These are phyloP conservation scores for Leistus spinibarbis DNA, from an alignment of 2,888 invertebrate species.

Conservation along the genomic window DNA sequence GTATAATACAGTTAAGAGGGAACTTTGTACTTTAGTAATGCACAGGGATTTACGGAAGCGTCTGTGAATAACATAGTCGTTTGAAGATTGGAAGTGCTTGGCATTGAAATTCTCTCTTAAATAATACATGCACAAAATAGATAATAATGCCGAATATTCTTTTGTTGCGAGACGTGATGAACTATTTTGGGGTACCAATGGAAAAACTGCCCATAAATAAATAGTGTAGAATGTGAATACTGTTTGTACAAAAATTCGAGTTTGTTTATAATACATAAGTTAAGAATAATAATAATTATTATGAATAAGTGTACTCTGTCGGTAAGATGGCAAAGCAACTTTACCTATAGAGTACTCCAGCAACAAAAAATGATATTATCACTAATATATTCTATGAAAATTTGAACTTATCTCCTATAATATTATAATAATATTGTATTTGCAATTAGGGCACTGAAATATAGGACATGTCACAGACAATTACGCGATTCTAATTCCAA, in stretches of 20 bases:
- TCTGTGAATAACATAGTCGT: neutral
- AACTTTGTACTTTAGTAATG: neutral
- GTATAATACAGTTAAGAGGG: slow-evolving; percentile 11
- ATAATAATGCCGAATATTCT: neutral
- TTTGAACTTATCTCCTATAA: slow-evolving; percentile 30
- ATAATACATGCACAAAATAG: slow-evolving; percentile 26
- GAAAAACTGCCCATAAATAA: neutral
- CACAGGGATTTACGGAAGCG: neutral
- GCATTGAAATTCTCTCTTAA: neutral
- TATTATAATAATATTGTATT: too few species aligned
- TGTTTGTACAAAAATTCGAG: neutral
- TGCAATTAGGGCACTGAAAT: slow-evolving; percentile 28
- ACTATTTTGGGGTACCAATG: neutral
- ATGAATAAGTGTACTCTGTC: neutral
- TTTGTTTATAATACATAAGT: neutral
- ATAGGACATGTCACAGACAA: neutral
- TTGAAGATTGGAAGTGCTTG: too few species aligned
- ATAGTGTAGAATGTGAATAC: slow-evolving; percentile 4
- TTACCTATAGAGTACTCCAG: neutral
- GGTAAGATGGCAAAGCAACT: neutral
- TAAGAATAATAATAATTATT: neutral
- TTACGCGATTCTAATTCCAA: neutral
- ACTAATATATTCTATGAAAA: slow-evolving; percentile 32
- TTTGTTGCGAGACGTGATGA: neutral
- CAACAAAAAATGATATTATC: slow-evolving; percentile 27